These are phyloP conservation scores for Geotrupes spiniger DNA, from an alignment of 2,888 invertebrate genomes.

Conservation along the genomic window DNA sequence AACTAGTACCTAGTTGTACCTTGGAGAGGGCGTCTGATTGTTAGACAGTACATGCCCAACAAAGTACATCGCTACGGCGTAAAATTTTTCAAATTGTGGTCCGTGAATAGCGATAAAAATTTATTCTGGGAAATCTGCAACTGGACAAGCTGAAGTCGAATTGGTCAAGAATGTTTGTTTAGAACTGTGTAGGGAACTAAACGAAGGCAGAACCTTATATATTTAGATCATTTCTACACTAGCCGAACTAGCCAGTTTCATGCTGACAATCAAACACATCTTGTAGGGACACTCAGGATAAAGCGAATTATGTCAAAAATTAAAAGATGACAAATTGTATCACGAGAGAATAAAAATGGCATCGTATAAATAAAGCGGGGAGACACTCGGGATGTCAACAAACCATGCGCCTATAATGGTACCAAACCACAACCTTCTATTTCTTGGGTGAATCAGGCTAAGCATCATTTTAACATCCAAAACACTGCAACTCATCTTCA, in stretches of 20 bases:
- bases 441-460: too few species aligned
- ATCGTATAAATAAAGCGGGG: constrained; percentile 28
- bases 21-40: constrained; percentile 13
- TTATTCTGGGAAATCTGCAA: constrained; percentile 18
- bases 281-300: constrained; percentile 32
- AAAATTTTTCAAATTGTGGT: constrained; percentile 17
- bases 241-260: constrained; percentile 23
- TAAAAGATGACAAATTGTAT: too few species aligned
- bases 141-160: constrained; percentile 18
- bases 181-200: constrained; percentile 9
- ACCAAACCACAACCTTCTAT: constrained; percentile 26
- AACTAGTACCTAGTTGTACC: constrained; percentile 20
- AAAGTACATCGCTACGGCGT: constrained; percentile 17
- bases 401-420: constrained; percentile 27
- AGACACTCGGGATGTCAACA: too few species aligned
- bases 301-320: too few species aligned
- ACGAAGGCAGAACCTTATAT: constrained; percentile 22
- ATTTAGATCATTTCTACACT: constrained; percentile 32
- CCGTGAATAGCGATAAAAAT: constrained; percentile 13
- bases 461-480: too few species aligned
- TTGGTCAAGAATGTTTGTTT: constrained; percentile 15
- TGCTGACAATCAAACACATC: constrained; percentile 35
- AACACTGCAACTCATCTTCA: too few species aligned
- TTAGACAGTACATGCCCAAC: constrained; percentile 17
- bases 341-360: too few species aligned